These are phyloP conservation scores for Drepana falcataria DNA, from an alignment of 2,888 invertebrate species.

Conservation along the genomic window DNA sequence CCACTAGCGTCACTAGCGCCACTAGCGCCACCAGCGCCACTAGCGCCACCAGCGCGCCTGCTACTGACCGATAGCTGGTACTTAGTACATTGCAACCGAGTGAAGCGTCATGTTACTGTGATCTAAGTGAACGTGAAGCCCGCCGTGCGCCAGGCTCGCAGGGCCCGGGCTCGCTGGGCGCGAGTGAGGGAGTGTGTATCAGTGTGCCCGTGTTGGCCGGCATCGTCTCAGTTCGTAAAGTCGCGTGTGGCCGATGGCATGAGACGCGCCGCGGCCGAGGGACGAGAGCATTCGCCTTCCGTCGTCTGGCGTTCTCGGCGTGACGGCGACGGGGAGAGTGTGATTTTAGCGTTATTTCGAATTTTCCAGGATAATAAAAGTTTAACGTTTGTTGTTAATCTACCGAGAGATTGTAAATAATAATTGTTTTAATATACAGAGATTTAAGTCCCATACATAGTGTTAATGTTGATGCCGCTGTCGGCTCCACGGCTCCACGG, in stretches of 20 bases:
- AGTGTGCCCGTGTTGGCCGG: neutral
- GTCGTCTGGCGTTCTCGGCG: too few species aligned
- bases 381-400: conserved; percentile 1
- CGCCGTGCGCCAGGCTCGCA: neutral
- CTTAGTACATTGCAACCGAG: neutral
- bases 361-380: neutral
- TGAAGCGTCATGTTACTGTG: neutral
- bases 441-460: neutral
- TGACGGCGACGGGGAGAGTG: too few species aligned
- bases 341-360: neutral
- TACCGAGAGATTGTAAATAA: conserved; percentile 1
- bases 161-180: neutral
- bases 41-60: too few species aligned
- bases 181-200: neutral
- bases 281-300: too few species aligned
- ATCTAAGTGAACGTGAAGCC: too few species aligned
- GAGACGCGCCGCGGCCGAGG: neutral
- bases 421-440: conserved; percentile 2
- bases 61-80: neutral
- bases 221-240: neutral
- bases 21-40: too few species aligned
- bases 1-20: too few species aligned
- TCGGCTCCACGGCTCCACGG: too few species aligned
- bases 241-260: neutral
- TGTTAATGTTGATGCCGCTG: too few species aligned